Conservation (phyloP, 2,113 vertebrate genomes). For the Brachirus orientalis region DNA sequence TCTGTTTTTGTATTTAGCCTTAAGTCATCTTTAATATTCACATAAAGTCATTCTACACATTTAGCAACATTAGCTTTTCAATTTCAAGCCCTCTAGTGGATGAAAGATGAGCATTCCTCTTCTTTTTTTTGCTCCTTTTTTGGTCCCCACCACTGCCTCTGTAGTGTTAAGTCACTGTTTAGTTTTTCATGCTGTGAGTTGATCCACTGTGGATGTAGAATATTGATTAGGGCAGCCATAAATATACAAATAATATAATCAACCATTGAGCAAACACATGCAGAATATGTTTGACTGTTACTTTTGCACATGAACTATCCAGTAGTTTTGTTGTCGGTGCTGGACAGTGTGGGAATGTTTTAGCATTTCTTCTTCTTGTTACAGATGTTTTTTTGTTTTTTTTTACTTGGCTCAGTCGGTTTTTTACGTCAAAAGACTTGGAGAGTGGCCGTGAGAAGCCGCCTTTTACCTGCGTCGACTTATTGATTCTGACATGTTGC, state of each 20-base stretch:
- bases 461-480: conserved; percentile 4
- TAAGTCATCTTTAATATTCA: too few species aligned
- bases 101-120: too few species aligned
- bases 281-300: too few species aligned
- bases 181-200: neutral
- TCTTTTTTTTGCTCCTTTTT: too few species aligned
- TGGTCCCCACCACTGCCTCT: neutral
- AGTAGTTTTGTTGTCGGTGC: too few species aligned
- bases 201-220: neutral
- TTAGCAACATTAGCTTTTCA: too few species aligned
- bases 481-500: conserved; percentile 9
- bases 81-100: too few species aligned
- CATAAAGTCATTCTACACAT: too few species aligned
- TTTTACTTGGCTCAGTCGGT: conserved; percentile 32
- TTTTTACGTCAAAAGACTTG: conserved; percentile 13
- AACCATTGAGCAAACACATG: neutral
- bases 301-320: too few species aligned
- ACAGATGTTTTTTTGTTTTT: neutral
- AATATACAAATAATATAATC: neutral
- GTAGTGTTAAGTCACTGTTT: neutral
- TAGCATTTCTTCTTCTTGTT: too few species aligned
- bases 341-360: too few species aligned
- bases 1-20: too few species aligned
- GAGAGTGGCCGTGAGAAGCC: neutral
- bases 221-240: neutral